Conservation (phyloP, 2,797 vertebrate genomes). For the Lacerta viridis region DNA sequence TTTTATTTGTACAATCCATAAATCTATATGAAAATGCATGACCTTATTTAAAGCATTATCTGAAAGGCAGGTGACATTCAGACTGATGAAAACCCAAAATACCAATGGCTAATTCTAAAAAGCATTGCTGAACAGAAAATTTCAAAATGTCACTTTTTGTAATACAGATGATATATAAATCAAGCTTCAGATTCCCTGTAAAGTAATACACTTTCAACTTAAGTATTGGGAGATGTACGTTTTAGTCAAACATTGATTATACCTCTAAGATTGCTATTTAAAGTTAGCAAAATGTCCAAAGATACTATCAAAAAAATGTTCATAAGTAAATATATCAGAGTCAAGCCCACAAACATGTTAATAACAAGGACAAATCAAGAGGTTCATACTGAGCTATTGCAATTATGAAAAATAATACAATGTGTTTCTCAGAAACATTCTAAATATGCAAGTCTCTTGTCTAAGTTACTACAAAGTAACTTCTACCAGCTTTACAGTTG, state of each 20-base stretch:
- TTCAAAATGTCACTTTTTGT: background rate
- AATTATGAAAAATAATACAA: background rate
- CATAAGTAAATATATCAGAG: background rate
- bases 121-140: constrained; percentile 7
- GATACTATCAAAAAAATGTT: constrained; percentile 12
- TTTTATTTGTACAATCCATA: constrained; percentile 16
- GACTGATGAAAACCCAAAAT: constrained; percentile 19
- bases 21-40: constrained; percentile 4
- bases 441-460: background rate
- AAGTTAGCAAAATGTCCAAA: background rate
- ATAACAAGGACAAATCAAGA: background rate
- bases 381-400: constrained; percentile 19
- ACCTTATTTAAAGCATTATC: constrained; percentile 1
- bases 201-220: constrained; percentile 18
- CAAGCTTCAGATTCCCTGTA: background rate
- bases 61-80: background rate
- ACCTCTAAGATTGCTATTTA: background rate
- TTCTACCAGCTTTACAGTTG: constrained; percentile 38
- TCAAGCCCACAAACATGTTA: background rate
- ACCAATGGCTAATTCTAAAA: constrained; percentile 35
- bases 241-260: constrained; percentile 42
- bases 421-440: background rate
- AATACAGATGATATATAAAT: constrained; percentile 20
- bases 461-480: constrained; percentile 27
- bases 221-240: background rate